Conservation (phyloP, 2,113 vertebrate species). For the Vulpes lagopus region DNA sequence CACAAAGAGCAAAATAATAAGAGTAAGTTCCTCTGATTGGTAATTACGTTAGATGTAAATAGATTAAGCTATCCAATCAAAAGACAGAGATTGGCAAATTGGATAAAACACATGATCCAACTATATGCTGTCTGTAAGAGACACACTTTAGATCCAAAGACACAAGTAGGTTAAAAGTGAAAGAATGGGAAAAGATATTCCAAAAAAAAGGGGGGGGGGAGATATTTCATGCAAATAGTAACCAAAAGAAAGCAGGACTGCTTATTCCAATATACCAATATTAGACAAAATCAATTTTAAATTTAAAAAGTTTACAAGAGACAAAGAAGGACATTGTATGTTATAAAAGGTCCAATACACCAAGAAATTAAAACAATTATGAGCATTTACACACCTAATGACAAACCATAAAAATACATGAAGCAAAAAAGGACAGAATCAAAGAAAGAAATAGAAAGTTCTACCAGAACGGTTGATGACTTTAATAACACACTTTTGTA, state of each 20-base stretch:
- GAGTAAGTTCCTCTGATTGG: neutral
- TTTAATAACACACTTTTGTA: neutral
- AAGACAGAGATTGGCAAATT: neutral
- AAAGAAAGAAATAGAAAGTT: neutral
- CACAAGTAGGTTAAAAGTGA: neutral
- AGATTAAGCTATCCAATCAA: neutral
- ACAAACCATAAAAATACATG: neutral
- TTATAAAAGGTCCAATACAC: neutral
- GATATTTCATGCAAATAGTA: neutral
- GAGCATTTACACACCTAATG: neutral
- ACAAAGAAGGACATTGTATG: neutral
- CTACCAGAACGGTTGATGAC: neutral
- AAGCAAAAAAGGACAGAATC: neutral
- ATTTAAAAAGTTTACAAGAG: neutral
- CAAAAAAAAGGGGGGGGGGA: neutral
- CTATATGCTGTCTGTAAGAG: neutral
- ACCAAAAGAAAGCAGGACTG: neutral
- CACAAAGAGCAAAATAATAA: neutral
- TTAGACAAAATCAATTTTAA: neutral
- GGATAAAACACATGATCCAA: neutral
- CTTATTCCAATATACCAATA: neutral
- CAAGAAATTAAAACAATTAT: neutral
- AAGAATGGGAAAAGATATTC: neutral
- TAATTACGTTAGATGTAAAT: neutral
- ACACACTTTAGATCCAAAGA: neutral